Conservation (phyloP, 2,888 invertebrate species). For the Chloroclystis v-ata region DNA sequence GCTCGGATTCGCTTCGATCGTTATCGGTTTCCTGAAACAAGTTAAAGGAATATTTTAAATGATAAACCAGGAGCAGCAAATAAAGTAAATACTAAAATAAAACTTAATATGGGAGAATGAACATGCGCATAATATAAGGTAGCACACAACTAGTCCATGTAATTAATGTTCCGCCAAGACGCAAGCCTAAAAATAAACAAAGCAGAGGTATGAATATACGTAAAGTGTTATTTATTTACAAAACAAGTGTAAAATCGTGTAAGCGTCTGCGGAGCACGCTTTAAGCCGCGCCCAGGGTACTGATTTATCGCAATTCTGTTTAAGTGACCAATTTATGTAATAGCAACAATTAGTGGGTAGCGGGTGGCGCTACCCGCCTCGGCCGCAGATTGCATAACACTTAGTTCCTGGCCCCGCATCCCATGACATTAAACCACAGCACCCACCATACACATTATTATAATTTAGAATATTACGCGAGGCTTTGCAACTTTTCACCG, state of each 20-base stretch:
- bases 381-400: slow-evolving; percentile 21
- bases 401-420: slow-evolving; percentile 5
- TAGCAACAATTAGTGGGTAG: slow-evolving; percentile 51
- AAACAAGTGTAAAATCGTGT: slow-evolving; percentile 38
- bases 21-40: slow-evolving; percentile 62
- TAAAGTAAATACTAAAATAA: neutral
- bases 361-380: slow-evolving; percentile 37
- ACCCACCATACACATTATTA: slow-evolving; percentile 9
- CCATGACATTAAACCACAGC: slow-evolving; percentile 25
- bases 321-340: slow-evolving; percentile 63
- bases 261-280: slow-evolving; percentile 37
- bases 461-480: slow-evolving; percentile 6
- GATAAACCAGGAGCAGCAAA: no score
- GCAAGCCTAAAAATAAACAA: slow-evolving; percentile 12
- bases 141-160: slow-evolving; percentile 5
- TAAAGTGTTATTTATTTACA: slow-evolving; percentile 38
- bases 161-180: slow-evolving; percentile 11
- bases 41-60: slow-evolving; percentile 7
- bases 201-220: slow-evolving; percentile 22
- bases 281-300: slow-evolving; percentile 36
- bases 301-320: slow-evolving; percentile 55
- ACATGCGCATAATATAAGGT: neutral
- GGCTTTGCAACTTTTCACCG: slow-evolving; percentile 4
- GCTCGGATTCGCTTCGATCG: slow-evolving; percentile 53
- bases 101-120: neutral